Conservation (phyloP, 2,113 vertebrate genomes). For the Fregata magnificens region DNA sequence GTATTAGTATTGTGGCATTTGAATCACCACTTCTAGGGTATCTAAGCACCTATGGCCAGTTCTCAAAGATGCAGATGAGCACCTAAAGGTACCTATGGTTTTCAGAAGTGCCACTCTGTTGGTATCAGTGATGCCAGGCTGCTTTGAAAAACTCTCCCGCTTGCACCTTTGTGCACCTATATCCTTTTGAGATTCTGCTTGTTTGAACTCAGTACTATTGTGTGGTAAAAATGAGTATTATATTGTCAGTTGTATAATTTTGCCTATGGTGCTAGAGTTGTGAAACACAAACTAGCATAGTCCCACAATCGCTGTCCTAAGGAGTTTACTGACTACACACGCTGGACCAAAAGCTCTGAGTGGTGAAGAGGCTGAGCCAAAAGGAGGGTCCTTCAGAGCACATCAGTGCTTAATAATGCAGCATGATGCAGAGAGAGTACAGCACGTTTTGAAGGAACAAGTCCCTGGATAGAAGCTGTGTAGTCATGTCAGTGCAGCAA, state of each 20-base stretch:
- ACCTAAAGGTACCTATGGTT: neutral
- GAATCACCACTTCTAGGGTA: neutral
- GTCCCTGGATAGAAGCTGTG: neutral
- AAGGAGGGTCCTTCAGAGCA: neutral
- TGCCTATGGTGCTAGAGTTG: neutral
- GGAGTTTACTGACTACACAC: neutral
- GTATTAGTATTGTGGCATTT: neutral
- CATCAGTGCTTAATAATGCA: neutral
- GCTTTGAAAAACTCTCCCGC: neutral
- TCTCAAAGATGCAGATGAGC: neutral
- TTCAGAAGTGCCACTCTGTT: neutral
- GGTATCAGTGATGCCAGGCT: neutral
- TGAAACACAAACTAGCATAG: neutral
- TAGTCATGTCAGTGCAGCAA: neutral
- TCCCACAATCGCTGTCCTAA: neutral
- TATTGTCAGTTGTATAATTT: neutral
- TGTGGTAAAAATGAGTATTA: neutral
- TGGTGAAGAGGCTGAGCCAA: neutral
- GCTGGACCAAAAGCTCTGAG: neutral
- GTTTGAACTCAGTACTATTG: neutral
- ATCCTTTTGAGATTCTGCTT: neutral
- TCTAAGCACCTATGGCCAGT: neutral
- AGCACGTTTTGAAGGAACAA: neutral
- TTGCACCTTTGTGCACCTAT: neutral
- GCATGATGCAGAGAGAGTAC: neutral